These are phyloP conservation scores for Puma concolor DNA, from an alignment of 2,113 vertebrate species.

Conservation along the genomic window DNA sequence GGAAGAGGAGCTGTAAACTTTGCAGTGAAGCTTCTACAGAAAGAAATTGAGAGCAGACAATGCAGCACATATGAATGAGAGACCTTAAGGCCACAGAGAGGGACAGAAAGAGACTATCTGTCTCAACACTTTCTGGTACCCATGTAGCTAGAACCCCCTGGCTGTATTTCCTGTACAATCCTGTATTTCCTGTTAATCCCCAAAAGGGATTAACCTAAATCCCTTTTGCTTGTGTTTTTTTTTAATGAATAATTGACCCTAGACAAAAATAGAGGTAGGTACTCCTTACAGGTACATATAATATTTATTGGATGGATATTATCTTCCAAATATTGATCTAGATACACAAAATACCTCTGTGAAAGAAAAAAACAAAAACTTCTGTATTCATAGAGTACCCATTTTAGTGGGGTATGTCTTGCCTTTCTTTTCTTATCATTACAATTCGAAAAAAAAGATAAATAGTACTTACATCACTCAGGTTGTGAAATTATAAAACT, in stretches of 20 bases:
- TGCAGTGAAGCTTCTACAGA: not conserved
- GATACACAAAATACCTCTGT: not conserved
- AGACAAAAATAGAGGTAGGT: not conserved
- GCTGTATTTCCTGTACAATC: not conserved
- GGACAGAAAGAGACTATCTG: not conserved
- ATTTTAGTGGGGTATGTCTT: not conserved
- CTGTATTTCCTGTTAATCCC: too few relatives aligned
- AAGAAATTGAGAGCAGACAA: not conserved
- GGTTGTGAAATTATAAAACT: not conserved
- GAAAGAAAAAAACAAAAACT: not conserved
- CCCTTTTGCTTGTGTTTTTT: not conserved
- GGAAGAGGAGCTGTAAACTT: not conserved
- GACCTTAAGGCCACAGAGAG: not conserved
- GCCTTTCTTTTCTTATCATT: not conserved
- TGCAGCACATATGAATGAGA: not conserved
- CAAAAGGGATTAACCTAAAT: not conserved
- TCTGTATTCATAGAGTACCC: not conserved
- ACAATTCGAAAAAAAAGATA: not conserved
- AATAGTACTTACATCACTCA: not conserved
- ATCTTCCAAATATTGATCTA: not conserved
- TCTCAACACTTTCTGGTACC: not conserved
- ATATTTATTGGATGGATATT: not conserved
- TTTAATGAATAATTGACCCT: not conserved
- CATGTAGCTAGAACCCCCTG: not conserved
- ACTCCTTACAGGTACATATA: not conserved